These are phyloP conservation scores for Lysandra coridon DNA, from an alignment of 2,888 invertebrate genomes.

Conservation along the genomic window DNA sequence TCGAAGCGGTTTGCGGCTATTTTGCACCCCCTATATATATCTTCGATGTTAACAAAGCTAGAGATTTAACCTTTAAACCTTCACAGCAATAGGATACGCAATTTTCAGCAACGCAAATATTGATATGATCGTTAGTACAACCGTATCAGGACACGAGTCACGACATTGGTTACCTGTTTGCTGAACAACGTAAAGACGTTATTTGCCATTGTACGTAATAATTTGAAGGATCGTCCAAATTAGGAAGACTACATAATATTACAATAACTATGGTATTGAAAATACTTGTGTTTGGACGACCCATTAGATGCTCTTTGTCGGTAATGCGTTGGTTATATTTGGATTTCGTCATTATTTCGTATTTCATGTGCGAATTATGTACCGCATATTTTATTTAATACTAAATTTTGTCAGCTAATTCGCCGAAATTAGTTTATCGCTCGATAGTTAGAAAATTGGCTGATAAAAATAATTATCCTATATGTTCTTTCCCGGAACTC, in stretches of 20 bases:
- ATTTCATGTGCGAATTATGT: not conserved
- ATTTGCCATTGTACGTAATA: slow-evolving; percentile 47
- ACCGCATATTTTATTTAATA: not conserved
- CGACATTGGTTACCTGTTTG: slow-evolving; percentile 56
- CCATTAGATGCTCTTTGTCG: slow-evolving; percentile 35
- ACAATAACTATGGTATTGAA: slow-evolving; percentile 38
- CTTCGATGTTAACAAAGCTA: too few species aligned
- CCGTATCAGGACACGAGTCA: slow-evolving; percentile 50
- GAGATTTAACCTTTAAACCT: not conserved
- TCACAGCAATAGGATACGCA: not conserved
- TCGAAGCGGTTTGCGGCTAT: too few species aligned
- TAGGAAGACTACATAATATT: slow-evolving; percentile 46
- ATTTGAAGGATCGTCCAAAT: slow-evolving; percentile 45
- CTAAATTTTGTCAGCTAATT: not conserved
- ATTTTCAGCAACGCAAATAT: slow-evolving; percentile 47
- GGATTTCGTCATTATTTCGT: slow-evolving; percentile 29
- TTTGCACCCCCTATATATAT: too few species aligned
- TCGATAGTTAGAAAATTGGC: too few species aligned
- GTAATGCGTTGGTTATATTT: slow-evolving; percentile 3
- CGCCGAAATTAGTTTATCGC: too few species aligned
- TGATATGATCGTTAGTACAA: slow-evolving; percentile 48
- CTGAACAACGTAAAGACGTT: slow-evolving; percentile 43
- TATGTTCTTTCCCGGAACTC: too few species aligned
- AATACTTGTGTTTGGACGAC: slow-evolving; percentile 36
- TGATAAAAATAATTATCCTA: too few species aligned